A percentile compares a stretch with the other conserved stretches of the same genome.
Conservation (phyloP, 1,140 invertebrate genomes). For the Metopolophium dirhodum region DNA sequence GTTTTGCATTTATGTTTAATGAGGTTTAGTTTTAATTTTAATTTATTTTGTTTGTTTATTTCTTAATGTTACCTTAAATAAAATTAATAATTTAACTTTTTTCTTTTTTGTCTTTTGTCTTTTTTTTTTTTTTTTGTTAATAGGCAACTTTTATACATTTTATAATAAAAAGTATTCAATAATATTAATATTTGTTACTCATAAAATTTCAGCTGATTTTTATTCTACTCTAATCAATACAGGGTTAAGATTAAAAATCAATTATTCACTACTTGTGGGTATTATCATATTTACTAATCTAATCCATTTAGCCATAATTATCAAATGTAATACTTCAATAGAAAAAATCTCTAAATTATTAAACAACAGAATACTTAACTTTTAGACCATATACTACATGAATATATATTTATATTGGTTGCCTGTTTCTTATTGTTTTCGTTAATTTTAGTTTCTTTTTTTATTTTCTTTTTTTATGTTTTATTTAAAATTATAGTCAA, state of each 20-base stretch:
- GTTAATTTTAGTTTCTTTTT: conserved; percentile 8
- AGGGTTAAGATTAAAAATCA: conserved; percentile 14
- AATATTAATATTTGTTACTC: background rate
- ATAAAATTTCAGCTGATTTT: background rate
- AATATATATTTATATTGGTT: conserved; percentile 28
- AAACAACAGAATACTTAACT: background rate
- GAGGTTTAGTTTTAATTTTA: conserved; percentile 45
- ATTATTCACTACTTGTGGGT: background rate
- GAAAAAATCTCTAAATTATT: background rate
- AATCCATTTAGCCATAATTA: background rate
- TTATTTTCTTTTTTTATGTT: conserved; percentile 17
- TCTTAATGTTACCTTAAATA: conserved; percentile 48
- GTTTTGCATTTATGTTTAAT: conserved; percentile 53
- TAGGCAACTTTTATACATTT: conserved; percentile 49
- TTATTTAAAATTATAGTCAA: conserved; percentile 36
- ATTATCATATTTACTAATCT: background rate
- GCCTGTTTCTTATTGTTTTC: conserved; percentile 37
- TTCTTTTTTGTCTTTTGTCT: background rate
- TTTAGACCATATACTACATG: background rate
- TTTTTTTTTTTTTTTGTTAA: background rate
- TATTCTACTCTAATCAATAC: conserved; percentile 13
- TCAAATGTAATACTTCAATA: background rate
- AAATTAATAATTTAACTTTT: background rate
- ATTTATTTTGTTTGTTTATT: conserved; percentile 52
- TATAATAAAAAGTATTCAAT: background rate